These are phyloP conservation scores for Spilosoma lubricipeda DNA, from an alignment of 2,888 invertebrate species.

Conservation along the genomic window DNA sequence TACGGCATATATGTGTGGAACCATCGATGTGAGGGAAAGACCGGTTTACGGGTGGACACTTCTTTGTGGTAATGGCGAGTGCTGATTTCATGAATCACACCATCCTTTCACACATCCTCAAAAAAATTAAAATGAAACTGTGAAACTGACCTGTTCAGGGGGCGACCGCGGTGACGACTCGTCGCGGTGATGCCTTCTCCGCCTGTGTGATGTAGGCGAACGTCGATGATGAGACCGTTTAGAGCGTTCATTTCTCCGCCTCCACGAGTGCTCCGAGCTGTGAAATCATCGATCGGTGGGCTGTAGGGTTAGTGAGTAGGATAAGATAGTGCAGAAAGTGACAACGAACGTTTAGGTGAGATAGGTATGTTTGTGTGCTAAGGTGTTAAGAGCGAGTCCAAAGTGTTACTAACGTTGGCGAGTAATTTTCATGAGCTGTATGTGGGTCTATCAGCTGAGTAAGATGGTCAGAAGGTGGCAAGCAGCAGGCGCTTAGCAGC, in stretches of 20 bases:
- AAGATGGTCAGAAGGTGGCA: constrained; percentile 75
- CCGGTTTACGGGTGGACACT: constrained; percentile 81
- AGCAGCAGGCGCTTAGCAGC: constrained; percentile 76
- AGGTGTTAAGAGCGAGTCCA: constrained; percentile 47
- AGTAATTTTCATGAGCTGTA: constrained; percentile 68
- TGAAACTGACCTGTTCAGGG: constrained; percentile 82
- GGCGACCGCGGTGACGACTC: constrained; percentile 81
- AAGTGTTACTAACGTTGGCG: constrained; percentile 76
- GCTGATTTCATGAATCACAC: constrained; percentile 69
- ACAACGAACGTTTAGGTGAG: constrained; percentile 72
- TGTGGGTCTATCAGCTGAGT: constrained; percentile 72
- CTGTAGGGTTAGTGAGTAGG: constrained; percentile 83
- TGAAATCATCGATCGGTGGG: constrained; percentile 87
- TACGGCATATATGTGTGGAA: constrained; percentile 63
- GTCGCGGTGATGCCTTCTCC: constrained; percentile 88
- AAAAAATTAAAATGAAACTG: constrained; percentile 64
- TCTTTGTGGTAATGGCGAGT: constrained; percentile 65
- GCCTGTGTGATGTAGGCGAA: constrained; percentile 91
- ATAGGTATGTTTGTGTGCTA: constrained; percentile 68
- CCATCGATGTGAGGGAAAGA: constrained; percentile 56
- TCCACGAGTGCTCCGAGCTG: constrained; percentile 92
- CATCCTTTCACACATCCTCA: constrained; percentile 66
- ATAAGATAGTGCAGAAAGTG: constrained; percentile 55
- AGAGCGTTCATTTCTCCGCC: constrained; percentile 93
- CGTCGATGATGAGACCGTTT: constrained; percentile 94